Base-by-base conservation (phyloP, 2,888 invertebrate species). In the Athripsodes cinereus region DNA sequence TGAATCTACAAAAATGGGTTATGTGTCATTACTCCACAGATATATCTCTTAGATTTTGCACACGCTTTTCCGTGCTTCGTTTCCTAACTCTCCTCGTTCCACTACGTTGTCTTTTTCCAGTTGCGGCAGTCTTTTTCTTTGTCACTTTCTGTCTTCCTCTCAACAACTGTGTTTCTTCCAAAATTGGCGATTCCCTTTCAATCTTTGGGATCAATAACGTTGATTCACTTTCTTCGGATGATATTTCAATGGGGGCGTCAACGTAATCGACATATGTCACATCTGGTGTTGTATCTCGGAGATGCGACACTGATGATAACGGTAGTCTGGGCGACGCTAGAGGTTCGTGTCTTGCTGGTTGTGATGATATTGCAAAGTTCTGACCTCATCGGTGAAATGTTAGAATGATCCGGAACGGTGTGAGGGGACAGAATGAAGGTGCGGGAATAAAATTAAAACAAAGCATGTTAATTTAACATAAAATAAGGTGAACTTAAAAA, bases 391-490 rank as follows among this genome's bases (percentile, higher is more conserved):
- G 26, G 16, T 48, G 19, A 18, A 35, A 35, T 58, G 49, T 58
- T 54, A 51, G 47, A 18, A 35, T 46, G 26, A 34, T 19, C 19
- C 48, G 21, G 2, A 48, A 18, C 19, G 22, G 51, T 40, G 26
- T 21, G 55, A 52, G 46, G 34, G 59, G 34, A 47, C 40, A 34
- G 49, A 31, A 74, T 72, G 69, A 71, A 74, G 67, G 74, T 71
- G 66, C 68, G 66, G 68, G 71, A 74, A 71, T 72, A 68, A 76
- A 76, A 75, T 76, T 74, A 78, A 79, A 78, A 78, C 6, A 40
- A 78, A 80, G 78, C 77, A 74, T 76, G 79, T 80, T 80, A 80
- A 79, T 78, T n/a, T 74, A 74, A 77, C 76, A 73, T 70, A 74
- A 74, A 75, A 66, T 66, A 66, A 67, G 65, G 70, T 65, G 62